A percentile compares a stretch with the other conserved stretches of the same genome.
phyloP scores from a whole-genome alignment of 30 jellyfish, hydroid and myxozoan species.

The Hydractinia echinata region DNA sequence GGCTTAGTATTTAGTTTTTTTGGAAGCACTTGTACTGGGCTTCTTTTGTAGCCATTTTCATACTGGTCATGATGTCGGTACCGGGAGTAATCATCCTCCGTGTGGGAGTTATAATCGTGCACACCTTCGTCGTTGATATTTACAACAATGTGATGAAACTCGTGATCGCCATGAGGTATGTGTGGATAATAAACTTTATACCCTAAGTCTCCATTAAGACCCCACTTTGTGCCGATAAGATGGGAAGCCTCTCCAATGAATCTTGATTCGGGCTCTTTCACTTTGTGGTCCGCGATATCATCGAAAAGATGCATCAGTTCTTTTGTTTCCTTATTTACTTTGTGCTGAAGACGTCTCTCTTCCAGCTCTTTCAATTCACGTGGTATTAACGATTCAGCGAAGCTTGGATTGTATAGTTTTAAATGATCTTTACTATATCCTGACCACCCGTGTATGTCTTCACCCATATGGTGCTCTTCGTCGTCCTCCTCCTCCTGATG shows the following conservation, averaged over 20 bases:
- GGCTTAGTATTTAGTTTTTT: background rate
- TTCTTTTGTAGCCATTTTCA: background rate
- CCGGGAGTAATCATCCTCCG: background rate
- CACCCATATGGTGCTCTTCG: constrained; percentile 9
- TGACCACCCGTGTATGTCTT: constrained; percentile 13
- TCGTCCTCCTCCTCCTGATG: constrained; percentile 9
- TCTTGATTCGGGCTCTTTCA: constrained; percentile 31
- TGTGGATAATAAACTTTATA: constrained; percentile 40
- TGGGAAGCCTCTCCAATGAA: constrained; percentile 38
- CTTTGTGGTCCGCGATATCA: constrained; percentile 30
- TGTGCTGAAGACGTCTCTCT: constrained; percentile 24
- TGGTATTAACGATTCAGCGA: constrained; percentile 13
- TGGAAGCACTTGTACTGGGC: background rate
- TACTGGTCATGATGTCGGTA: background rate
- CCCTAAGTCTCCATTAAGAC: constrained; percentile 36
- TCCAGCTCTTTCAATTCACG: constrained; percentile 10
- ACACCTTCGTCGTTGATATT: constrained; percentile 36
- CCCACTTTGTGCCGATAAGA: constrained; percentile 40
- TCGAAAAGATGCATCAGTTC: constrained; percentile 29
- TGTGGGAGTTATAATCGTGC: background rate
- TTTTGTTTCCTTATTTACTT: constrained; percentile 31
- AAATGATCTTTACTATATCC: constrained; percentile 7
- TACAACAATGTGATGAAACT: constrained; percentile 19
- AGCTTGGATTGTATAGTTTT: constrained; percentile 12
- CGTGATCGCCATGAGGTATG: constrained; percentile 11